Evolutionary conservation across 2,888 invertebrate species (phyloP).

Genomic region (Sesamia inferens): DNA sequence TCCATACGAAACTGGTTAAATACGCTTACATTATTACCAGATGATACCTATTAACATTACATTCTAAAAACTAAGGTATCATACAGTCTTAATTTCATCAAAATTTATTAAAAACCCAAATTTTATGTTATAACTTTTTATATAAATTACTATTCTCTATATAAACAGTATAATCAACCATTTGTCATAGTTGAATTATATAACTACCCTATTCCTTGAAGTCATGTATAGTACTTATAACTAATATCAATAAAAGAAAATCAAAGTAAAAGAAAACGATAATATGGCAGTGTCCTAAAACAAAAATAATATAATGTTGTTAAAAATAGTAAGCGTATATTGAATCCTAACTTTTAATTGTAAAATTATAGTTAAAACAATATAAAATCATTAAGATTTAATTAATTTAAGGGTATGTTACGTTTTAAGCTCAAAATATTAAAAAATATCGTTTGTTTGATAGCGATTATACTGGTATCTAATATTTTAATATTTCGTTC

Average conservation of each 20-base stretch:
- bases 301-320: slow-evolving; percentile 67
- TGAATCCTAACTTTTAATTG: slow-evolving; percentile 66
- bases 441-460: slow-evolving; percentile 37
- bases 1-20: slow-evolving; percentile 59
- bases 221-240: slow-evolving; percentile 51
- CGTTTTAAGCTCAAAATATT: slow-evolving; percentile 42
- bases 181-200: slow-evolving; percentile 62
- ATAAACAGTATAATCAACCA: slow-evolving; percentile 66
- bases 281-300: slow-evolving; percentile 84
- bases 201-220: slow-evolving; percentile 65
- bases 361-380: slow-evolving; percentile 62
- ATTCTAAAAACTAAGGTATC: slow-evolving; percentile 65
- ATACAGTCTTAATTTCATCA: slow-evolving; percentile 84
- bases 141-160: slow-evolving; percentile 67
- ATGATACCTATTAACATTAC: slow-evolving; percentile 61
- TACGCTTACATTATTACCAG: slow-evolving; percentile 58
- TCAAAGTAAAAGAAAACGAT: slow-evolving; percentile 61
- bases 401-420: slow-evolving; percentile 29
- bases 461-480: slow-evolving; percentile 47
- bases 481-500: slow-evolving; percentile 27
- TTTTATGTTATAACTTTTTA: slow-evolving; percentile 62
- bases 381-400: slow-evolving; percentile 62
- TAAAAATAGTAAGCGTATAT: slow-evolving; percentile 87
- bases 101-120: slow-evolving; percentile 63
- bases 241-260: slow-evolving; percentile 60